These are phyloP conservation scores for Corynorhinus townsendii DNA, from an alignment of 2,113 vertebrate genomes.

Conservation along the genomic window DNA sequence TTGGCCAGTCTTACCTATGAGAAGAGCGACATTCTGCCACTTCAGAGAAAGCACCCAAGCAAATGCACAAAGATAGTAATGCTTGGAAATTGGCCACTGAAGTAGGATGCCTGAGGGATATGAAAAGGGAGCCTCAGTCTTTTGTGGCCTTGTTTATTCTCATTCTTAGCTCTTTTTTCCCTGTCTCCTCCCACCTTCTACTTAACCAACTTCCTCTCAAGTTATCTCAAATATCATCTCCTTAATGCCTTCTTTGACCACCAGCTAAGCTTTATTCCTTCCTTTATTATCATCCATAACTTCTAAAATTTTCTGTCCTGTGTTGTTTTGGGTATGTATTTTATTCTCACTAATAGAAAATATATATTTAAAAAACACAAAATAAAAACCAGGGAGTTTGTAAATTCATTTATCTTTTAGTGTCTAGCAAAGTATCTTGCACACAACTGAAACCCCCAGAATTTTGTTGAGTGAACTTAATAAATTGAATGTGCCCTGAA, in stretches of 20 bases:
- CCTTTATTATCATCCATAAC: not conserved
- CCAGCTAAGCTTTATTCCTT: not conserved
- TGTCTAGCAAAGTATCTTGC: not conserved
- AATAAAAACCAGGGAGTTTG: not conserved
- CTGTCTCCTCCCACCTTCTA: not conserved
- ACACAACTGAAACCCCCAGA: not conserved
- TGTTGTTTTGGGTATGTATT: not conserved
- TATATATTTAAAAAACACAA: not conserved
- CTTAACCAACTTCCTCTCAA: not conserved
- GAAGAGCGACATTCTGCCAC: not conserved
- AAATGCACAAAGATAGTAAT: not conserved
- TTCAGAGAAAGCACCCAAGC: not conserved
- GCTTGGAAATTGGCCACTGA: not conserved
- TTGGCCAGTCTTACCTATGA: not conserved
- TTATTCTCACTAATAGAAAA: not conserved
- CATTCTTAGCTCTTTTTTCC: not conserved
- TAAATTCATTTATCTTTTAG: not conserved
- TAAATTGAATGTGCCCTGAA: not conserved
- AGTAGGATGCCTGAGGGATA: not conserved
- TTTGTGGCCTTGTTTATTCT: not conserved
- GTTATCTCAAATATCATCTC: not conserved
- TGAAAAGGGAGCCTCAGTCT: not conserved
- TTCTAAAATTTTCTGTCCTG: not conserved
- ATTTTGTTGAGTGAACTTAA: not conserved
- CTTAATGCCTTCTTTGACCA: not conserved